phyloP scores from a whole-genome alignment of 2,888 invertebrate genomes.

The Andrena praecox region DNA sequence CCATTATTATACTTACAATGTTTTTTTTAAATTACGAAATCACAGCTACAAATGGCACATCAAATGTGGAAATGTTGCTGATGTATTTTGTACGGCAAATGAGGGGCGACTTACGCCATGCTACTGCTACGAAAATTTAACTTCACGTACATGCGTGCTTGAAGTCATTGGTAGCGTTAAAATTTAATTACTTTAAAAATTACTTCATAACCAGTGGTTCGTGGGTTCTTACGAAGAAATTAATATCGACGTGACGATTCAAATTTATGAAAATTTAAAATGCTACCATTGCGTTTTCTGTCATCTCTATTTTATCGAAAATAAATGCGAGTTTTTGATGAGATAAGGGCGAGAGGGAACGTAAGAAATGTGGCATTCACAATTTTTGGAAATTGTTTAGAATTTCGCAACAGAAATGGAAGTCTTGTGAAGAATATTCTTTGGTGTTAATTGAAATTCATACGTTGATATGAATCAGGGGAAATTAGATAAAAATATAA shows the following conservation, averaged over 20 bases:
- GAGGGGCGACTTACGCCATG: background rate
- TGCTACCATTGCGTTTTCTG: too few relatives aligned
- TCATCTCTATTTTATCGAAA: too few relatives aligned
- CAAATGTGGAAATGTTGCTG: background rate
- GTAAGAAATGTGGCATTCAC: too few relatives aligned
- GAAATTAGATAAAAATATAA: too few relatives aligned
- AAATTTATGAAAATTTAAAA: background rate
- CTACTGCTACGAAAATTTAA: slow-evolving; percentile 14
- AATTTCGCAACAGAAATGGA: too few relatives aligned
- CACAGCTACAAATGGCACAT: background rate
- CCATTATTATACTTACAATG: too few relatives aligned
- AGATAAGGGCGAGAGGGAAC: too few relatives aligned
- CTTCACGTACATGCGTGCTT: slow-evolving; percentile 1
- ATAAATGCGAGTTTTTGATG: too few relatives aligned
- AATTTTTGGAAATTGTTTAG: too few relatives aligned
- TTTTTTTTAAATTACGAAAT: background rate
- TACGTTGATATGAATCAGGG: too few relatives aligned
- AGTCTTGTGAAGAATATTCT: too few relatives aligned
- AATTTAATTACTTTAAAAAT: slow-evolving; percentile 47
- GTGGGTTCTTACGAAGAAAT: background rate
- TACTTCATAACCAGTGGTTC: background rate
- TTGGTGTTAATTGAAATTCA: too few relatives aligned
- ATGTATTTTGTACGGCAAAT: slow-evolving; percentile 30
- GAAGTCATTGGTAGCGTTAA: slow-evolving; percentile 28
- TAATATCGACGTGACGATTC: background rate